Evolutionary conservation across 2,797 vertebrate species (phyloP).

Genomic region (Muraenolepis orangiensis): DNA sequence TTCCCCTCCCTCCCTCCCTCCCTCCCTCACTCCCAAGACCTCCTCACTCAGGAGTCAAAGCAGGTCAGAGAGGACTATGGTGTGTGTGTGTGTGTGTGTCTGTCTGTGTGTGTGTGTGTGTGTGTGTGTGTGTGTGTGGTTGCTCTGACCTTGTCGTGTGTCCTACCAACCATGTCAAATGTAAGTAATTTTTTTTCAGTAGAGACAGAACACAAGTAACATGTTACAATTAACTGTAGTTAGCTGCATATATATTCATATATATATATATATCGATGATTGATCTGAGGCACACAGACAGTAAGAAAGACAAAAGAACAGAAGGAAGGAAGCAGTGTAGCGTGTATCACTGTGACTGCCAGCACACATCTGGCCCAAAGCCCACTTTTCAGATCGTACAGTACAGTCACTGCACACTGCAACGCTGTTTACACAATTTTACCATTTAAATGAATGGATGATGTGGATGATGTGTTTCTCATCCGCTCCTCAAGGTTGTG

Average conservation of each 20-base stretch:
- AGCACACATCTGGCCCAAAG: background rate
- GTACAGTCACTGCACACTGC: background rate
- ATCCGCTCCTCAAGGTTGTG: background rate
- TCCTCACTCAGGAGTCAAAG: background rate
- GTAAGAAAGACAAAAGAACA: background rate
- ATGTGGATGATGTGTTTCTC: background rate
- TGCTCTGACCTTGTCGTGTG: background rate
- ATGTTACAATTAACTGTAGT: background rate
- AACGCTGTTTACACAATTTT: background rate
- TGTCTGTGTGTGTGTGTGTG: background rate
- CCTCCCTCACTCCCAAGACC: background rate
- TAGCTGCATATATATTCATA: background rate
- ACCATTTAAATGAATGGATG: background rate
- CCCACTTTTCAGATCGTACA: background rate
- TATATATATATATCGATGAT: background rate
- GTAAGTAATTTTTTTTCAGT: background rate
- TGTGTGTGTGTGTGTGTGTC: slow-evolving; percentile 6
- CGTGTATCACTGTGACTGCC: background rate
- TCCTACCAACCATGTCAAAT: background rate
- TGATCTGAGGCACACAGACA: no score
- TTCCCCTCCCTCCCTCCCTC: background rate
- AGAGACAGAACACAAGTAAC: background rate
- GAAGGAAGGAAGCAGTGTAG: background rate
- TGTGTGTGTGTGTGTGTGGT: slow-evolving; percentile 2
- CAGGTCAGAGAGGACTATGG: slow-evolving; percentile 25